phyloP scores from a whole-genome alignment of 2,888 invertebrate genomes.

The Oscheius sp. region DNA sequence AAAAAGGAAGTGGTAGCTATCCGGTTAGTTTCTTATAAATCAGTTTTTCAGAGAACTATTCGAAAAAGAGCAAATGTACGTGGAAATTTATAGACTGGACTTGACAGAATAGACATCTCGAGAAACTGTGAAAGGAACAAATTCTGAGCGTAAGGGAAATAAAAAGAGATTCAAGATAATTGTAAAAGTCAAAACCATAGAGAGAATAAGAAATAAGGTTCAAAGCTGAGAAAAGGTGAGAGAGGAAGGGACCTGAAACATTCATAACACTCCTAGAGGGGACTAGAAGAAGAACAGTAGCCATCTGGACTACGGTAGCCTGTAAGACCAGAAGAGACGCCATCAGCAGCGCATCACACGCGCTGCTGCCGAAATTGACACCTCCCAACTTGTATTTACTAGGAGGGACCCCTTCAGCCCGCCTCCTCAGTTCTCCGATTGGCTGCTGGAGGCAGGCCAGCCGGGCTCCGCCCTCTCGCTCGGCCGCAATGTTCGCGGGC shows the following conservation, averaged over 20 bases:
- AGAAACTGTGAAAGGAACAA: too few species aligned
- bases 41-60: too few species aligned
- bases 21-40: too few species aligned
- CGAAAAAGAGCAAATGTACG: too few species aligned
- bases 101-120: not conserved
- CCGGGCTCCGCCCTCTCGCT: constrained; percentile 40
- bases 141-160: too few species aligned
- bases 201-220: not conserved
- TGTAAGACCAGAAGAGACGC: constrained; percentile 8
- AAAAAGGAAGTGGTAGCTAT: too few species aligned
- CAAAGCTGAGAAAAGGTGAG: not conserved
- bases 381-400: constrained; percentile 55
- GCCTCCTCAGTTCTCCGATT: constrained; percentile 29
- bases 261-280: not conserved
- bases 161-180: not conserved
- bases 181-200: not conserved
- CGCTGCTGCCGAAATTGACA: constrained; percentile 59
- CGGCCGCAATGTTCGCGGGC: constrained; percentile 23
- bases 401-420: constrained; percentile 11
- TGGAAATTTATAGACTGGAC: not conserved
- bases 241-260: not conserved
- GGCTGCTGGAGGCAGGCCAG: constrained; percentile 11
- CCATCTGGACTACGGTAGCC: not conserved
- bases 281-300: not conserved
- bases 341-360: constrained; percentile 36